phyloP scores from a whole-genome alignment of 2,888 invertebrate species.

The Escarpia spicata region DNA sequence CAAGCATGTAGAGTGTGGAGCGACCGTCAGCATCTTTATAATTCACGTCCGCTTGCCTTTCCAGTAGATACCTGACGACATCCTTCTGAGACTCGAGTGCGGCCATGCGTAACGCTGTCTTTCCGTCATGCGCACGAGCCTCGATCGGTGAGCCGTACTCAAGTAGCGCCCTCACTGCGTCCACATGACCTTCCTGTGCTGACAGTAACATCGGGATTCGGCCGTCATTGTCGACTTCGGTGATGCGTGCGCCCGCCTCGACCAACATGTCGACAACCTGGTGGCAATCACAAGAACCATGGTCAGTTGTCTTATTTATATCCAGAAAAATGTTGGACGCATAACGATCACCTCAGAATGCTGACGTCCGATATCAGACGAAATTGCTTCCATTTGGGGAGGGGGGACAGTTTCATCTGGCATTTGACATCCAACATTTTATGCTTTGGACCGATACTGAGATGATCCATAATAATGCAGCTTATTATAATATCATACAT shows the following conservation, averaged over 20 bases:
- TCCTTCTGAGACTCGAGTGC: constrained; percentile 76
- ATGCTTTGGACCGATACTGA: too few species aligned
- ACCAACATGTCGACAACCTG: constrained; percentile 68
- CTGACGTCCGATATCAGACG: too few species aligned
- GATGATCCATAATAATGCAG: too few species aligned
- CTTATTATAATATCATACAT: too few species aligned
- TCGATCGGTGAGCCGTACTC: constrained; percentile 53
- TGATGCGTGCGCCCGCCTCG: constrained; percentile 65
- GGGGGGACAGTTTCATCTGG: too few species aligned
- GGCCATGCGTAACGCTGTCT: constrained; percentile 73
- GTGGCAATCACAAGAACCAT: neutral
- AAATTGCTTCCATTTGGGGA: too few species aligned
- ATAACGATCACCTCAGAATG: too few species aligned
- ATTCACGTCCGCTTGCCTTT: constrained; percentile 81
- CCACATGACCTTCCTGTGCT: constrained; percentile 72
- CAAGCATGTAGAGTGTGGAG: constrained; percentile 89
- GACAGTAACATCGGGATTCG: constrained; percentile 74
- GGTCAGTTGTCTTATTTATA: neutral
- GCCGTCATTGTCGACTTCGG: constrained; percentile 68
- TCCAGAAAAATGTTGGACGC: neutral
- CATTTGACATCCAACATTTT: too few species aligned
- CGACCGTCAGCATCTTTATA: constrained; percentile 91
- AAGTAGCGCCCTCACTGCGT: constrained; percentile 38
- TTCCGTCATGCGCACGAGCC: constrained; percentile 79
- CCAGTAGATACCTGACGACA: constrained; percentile 76